Percentiles rank a stretch among this genome's conserved stretches.
Conservation (phyloP, 2,797 vertebrate species). For the Malacoctenus gilli region DNA sequence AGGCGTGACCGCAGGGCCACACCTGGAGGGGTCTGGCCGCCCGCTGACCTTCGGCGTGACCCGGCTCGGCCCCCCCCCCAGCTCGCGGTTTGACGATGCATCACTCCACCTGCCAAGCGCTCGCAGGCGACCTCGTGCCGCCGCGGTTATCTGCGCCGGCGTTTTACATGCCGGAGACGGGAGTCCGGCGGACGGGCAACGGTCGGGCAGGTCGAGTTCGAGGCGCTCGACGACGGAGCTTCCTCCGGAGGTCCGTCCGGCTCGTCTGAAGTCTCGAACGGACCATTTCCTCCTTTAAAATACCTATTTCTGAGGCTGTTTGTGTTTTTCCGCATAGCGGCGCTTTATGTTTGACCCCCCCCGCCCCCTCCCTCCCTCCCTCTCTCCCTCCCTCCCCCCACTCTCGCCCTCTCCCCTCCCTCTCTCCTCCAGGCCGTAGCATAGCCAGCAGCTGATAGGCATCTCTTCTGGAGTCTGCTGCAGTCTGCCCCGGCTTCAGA, state of each 20-base stretch:
- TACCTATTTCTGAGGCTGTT: constrained; percentile 28
- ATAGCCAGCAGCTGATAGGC: constrained; percentile 82
- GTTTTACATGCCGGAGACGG: constrained; percentile 26
- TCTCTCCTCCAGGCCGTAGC: constrained; percentile 74
- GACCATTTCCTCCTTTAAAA: too few relatives aligned
- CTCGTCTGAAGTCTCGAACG: too few relatives aligned
- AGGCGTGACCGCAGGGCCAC: constrained; percentile 59
- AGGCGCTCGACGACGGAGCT: constrained; percentile 56
- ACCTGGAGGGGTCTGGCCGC: constrained; percentile 72
- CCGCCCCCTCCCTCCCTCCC: constrained; percentile 1
- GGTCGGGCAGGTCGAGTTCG: constrained; percentile 35
- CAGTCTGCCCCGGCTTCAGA: constrained; percentile 85
- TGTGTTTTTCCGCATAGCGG: constrained; percentile 33
- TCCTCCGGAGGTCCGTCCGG: constrained; percentile 1
- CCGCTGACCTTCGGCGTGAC: constrained; percentile 68
- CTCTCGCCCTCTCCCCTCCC: constrained; percentile 40
- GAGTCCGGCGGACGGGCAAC: constrained; percentile 27
- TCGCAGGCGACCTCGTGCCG: constrained; percentile 37
- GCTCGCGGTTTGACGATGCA: constrained; percentile 47
- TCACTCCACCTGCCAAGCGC: constrained; percentile 72
- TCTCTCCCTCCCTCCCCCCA: not conserved
- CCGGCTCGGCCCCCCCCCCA: constrained; percentile 41
- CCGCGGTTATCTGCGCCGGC: constrained; percentile 43
- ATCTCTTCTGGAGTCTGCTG: constrained; percentile 86
- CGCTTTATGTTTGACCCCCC: constrained; percentile 43